Percentiles rank a stretch among this genome's conserved stretches.
phyloP scores from a whole-genome alignment of 2,113 vertebrate species.

The Anseranas semipalmata region DNA sequence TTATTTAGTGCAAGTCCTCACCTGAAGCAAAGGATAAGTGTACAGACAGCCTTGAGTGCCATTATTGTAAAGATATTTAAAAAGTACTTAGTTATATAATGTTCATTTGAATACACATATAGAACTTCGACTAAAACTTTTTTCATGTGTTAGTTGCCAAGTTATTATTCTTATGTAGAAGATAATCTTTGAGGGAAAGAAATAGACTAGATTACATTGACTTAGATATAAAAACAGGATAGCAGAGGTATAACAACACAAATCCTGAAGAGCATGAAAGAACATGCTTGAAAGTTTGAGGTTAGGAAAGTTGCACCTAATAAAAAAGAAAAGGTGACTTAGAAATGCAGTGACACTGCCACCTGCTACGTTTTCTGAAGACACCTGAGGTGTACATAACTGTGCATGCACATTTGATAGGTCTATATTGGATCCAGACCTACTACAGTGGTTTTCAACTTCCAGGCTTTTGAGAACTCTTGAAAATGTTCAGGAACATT shows the following conservation, averaged over 20 bases:
- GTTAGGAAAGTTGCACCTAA: background rate
- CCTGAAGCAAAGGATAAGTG: background rate
- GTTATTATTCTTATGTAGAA: background rate
- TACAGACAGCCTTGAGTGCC: background rate
- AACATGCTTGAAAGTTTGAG: background rate
- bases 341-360: background rate
- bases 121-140: background rate
- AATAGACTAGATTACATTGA: background rate
- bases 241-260: background rate
- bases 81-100: background rate
- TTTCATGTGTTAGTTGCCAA: background rate
- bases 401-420: background rate
- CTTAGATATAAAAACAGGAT: background rate
- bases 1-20: background rate
- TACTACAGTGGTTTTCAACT: conserved; percentile 2
- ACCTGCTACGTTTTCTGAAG: background rate
- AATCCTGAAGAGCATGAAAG: background rate
- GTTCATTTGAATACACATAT: background rate
- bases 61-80: background rate
- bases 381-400: background rate
- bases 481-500: background rate
- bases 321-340: background rate
- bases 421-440: background rate
- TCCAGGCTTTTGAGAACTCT: background rate
- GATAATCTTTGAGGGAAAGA: background rate